Percentiles rank a stretch among this genome's conserved stretches.
These are phyloP conservation scores for Gambusia holbrooki DNA, from an alignment of 2,113 vertebrate species.

Conservation along the genomic window DNA sequence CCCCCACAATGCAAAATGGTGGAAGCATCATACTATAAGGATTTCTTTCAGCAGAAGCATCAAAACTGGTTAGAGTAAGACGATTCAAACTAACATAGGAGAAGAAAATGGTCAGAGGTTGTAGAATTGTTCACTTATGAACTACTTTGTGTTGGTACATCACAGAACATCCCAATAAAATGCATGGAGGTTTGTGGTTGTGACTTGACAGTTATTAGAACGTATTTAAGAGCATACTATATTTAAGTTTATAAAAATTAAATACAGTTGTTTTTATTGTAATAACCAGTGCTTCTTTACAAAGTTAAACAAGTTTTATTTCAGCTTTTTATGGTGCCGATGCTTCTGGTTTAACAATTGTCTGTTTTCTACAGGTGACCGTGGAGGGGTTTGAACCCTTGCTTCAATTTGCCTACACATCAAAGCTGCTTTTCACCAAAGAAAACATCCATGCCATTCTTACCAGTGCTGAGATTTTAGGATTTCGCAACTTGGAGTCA, in stretches of 20 bases:
- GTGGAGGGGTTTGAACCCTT: conserved; percentile 93
- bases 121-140: background rate
- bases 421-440: conserved; percentile 91
- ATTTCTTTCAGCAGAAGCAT: no score
- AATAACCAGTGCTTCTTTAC: background rate
- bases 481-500: conserved; percentile 89
- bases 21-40: background rate
- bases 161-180: background rate
- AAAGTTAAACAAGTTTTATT: conserved; percentile 5
- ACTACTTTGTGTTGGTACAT: background rate
- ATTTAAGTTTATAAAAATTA: background rate
- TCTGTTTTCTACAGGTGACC: conserved; percentile 83
- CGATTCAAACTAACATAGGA: no score
- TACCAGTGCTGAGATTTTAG: conserved; percentile 88
- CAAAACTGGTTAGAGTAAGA: no score
- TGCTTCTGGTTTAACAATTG: background rate
- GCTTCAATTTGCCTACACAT: conserved; percentile 95
- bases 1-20: background rate
- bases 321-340: background rate
- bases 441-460: conserved; percentile 92
- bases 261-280: background rate
- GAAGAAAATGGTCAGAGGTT: background rate
- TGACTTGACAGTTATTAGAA: background rate
- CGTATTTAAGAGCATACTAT: background rate
- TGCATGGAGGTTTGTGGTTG: background rate